Conservation (phyloP, 2,888 invertebrate genomes). For the Prionchulus punctatus region DNA sequence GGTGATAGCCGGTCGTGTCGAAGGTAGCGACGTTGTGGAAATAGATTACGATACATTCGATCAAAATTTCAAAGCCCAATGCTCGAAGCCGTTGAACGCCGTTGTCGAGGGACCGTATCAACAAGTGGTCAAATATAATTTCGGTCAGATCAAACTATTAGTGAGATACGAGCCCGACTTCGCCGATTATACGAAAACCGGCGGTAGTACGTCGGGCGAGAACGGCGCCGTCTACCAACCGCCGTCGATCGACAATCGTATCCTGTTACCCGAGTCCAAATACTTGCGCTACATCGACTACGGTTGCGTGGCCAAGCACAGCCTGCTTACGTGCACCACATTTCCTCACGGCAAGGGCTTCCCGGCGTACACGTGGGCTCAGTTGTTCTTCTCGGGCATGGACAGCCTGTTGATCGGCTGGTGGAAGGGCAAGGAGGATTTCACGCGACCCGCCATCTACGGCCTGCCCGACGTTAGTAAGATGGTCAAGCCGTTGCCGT, state of each 20-base stretch:
- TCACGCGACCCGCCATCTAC: conserved; percentile 23
- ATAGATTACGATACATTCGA: conserved; percentile 25
- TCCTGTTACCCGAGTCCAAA: conserved; percentile 1
- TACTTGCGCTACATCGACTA: conserved; percentile 1
- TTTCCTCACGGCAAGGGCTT: conserved; percentile 29
- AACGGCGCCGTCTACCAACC: too few relatives aligned
- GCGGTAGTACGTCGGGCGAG: too few relatives aligned
- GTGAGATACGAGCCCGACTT: conserved; percentile 29
- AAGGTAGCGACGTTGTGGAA: conserved; percentile 28
- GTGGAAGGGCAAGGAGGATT: conserved; percentile 17
- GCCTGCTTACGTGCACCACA: conserved; percentile 18
- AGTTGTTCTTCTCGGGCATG: conserved; percentile 15
- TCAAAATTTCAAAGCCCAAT: conserved; percentile 19
- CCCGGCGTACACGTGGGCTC: conserved; percentile 32
- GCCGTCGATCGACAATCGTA: background rate
- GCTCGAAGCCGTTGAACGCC: conserved; percentile 24
- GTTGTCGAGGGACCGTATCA: conserved; percentile 17
- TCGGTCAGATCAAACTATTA: conserved; percentile 25
- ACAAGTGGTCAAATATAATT: conserved; percentile 23
- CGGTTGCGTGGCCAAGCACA: background rate
- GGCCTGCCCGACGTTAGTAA: conserved; percentile 26
- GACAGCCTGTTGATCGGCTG: conserved; percentile 2
- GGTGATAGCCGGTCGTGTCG: conserved; percentile 25
- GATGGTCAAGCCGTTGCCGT: conserved; percentile 31
- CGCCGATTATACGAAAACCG: conserved; percentile 22